These are phyloP conservation scores for Globicephala melas DNA, from an alignment of 2,113 vertebrate genomes.

Conservation along the genomic window DNA sequence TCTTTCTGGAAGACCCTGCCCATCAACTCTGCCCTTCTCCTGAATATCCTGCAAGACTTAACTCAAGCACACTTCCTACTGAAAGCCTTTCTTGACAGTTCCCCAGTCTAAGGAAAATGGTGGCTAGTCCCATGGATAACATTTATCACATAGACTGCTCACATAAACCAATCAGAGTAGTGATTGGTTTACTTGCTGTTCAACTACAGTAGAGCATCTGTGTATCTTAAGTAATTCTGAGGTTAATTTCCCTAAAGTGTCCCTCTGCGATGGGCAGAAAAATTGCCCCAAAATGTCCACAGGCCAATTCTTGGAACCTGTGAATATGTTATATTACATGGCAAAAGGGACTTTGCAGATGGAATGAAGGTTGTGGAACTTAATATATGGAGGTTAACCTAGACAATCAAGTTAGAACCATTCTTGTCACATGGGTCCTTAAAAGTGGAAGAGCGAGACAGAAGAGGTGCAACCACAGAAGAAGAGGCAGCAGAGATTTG, in stretches of 20 bases:
- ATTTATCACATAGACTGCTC: not conserved
- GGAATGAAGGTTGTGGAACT: not conserved
- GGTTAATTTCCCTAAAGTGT: not conserved
- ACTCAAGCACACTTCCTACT: not conserved
- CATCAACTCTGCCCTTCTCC: not conserved
- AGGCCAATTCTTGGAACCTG: not conserved
- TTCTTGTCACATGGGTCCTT: not conserved
- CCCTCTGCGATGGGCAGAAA: not conserved
- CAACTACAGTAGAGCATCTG: not conserved
- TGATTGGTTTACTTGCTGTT: not conserved
- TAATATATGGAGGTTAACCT: not conserved
- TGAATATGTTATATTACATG: not conserved
- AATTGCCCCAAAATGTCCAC: not conserved
- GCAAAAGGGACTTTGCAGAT: not conserved
- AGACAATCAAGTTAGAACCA: not conserved
- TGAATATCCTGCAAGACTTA: not conserved
- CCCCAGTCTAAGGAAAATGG: not conserved
- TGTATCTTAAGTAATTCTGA: not conserved
- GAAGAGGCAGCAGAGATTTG: not conserved
- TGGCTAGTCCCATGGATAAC: not conserved
- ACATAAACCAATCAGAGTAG: not conserved
- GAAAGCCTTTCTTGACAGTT: not conserved
- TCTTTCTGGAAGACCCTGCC: not conserved
- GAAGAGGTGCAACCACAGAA: not conserved
- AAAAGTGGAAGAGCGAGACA: not conserved